Evolutionary conservation across 2,113 vertebrate species (phyloP).

Genomic region (Tetrax tetrax): DNA sequence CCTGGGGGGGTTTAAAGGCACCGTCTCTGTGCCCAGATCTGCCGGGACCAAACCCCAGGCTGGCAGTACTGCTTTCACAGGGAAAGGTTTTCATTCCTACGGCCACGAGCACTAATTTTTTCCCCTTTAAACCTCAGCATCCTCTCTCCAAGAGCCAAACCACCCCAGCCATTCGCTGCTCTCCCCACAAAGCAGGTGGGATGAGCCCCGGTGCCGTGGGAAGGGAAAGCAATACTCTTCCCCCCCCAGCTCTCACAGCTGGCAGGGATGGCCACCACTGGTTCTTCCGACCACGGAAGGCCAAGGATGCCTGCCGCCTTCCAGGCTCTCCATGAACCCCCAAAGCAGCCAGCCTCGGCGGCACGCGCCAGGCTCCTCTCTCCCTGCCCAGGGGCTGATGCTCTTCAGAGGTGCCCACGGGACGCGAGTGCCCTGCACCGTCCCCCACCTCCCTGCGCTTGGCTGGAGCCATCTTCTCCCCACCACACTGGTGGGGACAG

Average conservation of each 20-base stretch:
- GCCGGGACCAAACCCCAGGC: background rate
- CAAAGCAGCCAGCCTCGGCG: fast-evolving
- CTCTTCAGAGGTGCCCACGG: background rate
- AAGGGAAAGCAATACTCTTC: background rate
- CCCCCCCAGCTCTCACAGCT: background rate
- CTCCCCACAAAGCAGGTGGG: background rate
- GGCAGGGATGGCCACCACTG: background rate
- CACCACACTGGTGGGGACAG: fast-evolving
- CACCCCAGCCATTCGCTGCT: background rate
- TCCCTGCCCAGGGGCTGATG: background rate
- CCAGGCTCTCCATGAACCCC: background rate
- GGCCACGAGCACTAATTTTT: background rate
- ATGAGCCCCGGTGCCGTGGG: fast-evolving
- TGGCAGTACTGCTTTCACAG: background rate
- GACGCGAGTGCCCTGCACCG: fast-evolving
- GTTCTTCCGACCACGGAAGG: background rate
- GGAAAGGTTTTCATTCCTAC: background rate
- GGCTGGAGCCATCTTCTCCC: background rate
- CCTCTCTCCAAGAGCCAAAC: background rate
- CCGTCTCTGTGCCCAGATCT: background rate
- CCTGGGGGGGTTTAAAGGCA: background rate
- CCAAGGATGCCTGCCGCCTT: no score
- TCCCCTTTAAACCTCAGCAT: background rate
- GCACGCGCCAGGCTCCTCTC: background rate
- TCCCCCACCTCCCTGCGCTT: background rate